Evolutionary conservation across 2,113 vertebrate genomes (phyloP).

Genomic region (Cervus canadensis): DNA sequence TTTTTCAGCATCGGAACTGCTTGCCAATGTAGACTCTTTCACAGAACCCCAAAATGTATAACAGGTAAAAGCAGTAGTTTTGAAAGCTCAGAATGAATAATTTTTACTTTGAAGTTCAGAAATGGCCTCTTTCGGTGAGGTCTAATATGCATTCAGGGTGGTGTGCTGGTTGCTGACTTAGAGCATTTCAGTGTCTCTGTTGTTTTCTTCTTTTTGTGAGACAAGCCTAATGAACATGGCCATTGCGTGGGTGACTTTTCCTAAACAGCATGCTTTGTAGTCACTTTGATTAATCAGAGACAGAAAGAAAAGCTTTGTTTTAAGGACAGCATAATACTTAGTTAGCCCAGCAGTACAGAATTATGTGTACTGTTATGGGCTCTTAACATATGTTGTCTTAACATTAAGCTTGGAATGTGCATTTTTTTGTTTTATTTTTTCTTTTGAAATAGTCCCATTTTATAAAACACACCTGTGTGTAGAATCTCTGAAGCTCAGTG

Average conservation of each 20-base stretch:
- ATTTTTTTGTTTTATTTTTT: background rate
- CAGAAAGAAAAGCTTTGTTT: background rate
- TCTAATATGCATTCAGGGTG: background rate
- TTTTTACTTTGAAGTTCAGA: background rate
- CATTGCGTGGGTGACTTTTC: background rate
- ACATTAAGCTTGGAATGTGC: background rate
- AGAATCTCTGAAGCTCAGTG: background rate
- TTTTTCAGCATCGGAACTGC: background rate
- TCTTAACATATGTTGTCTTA: background rate
- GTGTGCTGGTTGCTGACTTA: background rate
- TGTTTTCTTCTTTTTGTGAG: conserved; percentile 10
- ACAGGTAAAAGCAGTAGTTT: background rate
- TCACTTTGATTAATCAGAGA: background rate
- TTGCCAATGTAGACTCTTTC: background rate
- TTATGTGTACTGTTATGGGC: background rate
- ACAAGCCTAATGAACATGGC: background rate
- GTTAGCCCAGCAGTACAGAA: background rate
- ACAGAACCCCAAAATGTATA: background rate
- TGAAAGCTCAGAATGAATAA: background rate
- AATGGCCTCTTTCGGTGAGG: background rate
- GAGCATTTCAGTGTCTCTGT: background rate
- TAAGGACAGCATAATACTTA: background rate
- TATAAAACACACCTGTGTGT: background rate
- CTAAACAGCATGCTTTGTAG: background rate
- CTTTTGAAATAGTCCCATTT: background rate